Conservation (phyloP, 2,113 vertebrate genomes). For the Laticauda laticaudata region DNA sequence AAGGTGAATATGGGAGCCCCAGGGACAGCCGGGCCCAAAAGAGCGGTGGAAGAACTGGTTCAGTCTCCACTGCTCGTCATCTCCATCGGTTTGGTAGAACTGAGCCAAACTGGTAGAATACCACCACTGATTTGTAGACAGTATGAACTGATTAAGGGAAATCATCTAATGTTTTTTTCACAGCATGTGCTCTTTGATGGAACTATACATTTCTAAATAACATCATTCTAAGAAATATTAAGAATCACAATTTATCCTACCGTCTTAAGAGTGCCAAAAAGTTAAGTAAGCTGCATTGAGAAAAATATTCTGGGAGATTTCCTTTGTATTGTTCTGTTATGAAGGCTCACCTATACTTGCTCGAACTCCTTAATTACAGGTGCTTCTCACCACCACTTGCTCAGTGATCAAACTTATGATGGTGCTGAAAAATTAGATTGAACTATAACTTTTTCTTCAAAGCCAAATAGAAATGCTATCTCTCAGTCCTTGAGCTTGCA, state of each 20-base stretch:
- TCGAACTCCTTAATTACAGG: background rate
- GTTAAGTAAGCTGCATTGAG: background rate
- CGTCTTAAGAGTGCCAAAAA: background rate
- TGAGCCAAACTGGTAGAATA: too few relatives aligned
- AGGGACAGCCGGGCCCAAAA: too few relatives aligned
- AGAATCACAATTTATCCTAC: background rate
- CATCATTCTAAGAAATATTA: background rate
- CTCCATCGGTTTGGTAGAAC: too few relatives aligned
- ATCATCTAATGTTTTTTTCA: background rate
- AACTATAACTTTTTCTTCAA: background rate
- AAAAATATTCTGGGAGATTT: background rate
- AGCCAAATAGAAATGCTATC: background rate
- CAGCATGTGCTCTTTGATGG: background rate
- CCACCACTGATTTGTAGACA: background rate
- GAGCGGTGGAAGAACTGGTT: too few relatives aligned
- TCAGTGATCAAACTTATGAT: background rate
- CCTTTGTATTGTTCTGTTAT: background rate
- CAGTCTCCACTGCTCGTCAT: too few relatives aligned
- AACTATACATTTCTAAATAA: background rate
- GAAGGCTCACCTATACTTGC: background rate
- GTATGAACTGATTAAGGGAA: background rate
- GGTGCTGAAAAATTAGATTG: background rate
- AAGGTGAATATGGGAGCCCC: too few relatives aligned
- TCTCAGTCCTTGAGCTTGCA: background rate
- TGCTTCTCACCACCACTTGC: background rate